phyloP scores from a whole-genome alignment of 1,140 invertebrate genomes.

The Drosophila navojoa region DNA sequence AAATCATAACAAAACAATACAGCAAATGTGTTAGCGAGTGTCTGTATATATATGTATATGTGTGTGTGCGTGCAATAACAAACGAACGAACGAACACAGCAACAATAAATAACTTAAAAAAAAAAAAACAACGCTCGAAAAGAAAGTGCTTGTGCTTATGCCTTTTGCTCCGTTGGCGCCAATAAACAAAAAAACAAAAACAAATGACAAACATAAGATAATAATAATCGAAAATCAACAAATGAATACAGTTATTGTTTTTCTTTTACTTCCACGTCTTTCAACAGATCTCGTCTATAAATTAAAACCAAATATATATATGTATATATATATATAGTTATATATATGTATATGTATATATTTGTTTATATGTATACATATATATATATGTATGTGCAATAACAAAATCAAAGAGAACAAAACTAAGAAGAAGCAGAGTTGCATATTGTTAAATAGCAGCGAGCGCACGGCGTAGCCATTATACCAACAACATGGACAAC shows the following conservation, averaged over 20 bases:
- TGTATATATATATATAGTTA: not conserved
- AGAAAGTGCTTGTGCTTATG: constrained; percentile 37
- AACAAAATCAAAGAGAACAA: too few species aligned
- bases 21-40: not conserved
- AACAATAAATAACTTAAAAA: constrained; percentile 1
- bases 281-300: constrained; percentile 16
- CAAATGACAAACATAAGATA: not conserved
- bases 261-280: not conserved
- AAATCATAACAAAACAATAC: constrained; percentile 47
- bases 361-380: too few species aligned
- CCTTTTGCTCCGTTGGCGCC: constrained; percentile 23
- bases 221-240: not conserved
- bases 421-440: not conserved
- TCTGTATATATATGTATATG: not conserved
- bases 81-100: constrained; percentile 3
- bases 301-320: not conserved
- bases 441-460: not conserved
- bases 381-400: not conserved
- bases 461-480: constrained; percentile 21
- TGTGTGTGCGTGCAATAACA: constrained; percentile 1
- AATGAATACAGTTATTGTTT: not conserved
- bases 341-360: not conserved
- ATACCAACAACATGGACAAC: constrained; percentile 73
- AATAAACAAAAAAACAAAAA: constrained; percentile 9
- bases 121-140: constrained; percentile 22